Evolutionary conservation across 1,140 invertebrate species (phyloP).

Genomic region (Drosophila ercepeae): DNA sequence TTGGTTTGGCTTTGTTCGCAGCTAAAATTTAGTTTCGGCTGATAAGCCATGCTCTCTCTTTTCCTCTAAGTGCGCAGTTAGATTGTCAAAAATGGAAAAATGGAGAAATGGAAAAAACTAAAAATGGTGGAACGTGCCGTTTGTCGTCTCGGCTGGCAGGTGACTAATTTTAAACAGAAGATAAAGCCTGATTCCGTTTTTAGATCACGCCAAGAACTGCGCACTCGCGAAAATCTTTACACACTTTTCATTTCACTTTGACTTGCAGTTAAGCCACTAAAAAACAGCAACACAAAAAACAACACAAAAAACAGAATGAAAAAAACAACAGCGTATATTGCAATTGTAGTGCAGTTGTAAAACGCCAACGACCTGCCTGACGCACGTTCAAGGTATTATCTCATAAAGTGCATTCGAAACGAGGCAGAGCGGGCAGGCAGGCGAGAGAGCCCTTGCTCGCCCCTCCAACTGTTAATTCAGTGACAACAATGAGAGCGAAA

Average conservation of each 20-base stretch:
- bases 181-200: slow-evolving; percentile 15
- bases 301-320: slow-evolving; percentile 11
- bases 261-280: background rate
- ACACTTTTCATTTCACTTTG: slow-evolving; percentile 69
- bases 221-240: slow-evolving; percentile 17
- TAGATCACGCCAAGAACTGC: slow-evolving; percentile 18
- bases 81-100: slow-evolving; percentile 38
- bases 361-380: slow-evolving; percentile 76
- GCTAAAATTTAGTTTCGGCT: slow-evolving; percentile 22
- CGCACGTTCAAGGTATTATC: slow-evolving; percentile 83
- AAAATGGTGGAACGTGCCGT: slow-evolving; percentile 52
- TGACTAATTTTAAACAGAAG: slow-evolving; percentile 37
- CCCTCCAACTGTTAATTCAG: slow-evolving; percentile 18
- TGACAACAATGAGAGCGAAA: slow-evolving; percentile 54
- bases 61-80: slow-evolving; percentile 68
- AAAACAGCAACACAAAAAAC: slow-evolving; percentile 16
- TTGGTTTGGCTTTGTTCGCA: slow-evolving; percentile 38
- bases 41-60: slow-evolving; percentile 23
- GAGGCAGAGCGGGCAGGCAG: too few species aligned
- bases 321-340: slow-evolving; percentile 4
- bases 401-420: slow-evolving; percentile 58
- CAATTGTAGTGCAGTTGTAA: slow-evolving; percentile 66
- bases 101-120: slow-evolving; percentile 7
- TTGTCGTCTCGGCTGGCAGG: slow-evolving; percentile 3
- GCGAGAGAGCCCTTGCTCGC: slow-evolving; percentile 45